Evolutionary conservation across 1,140 invertebrate species (phyloP), one percentile per base, ranked within the genome.

Genomic region (Phymastichus coffea): DNA sequence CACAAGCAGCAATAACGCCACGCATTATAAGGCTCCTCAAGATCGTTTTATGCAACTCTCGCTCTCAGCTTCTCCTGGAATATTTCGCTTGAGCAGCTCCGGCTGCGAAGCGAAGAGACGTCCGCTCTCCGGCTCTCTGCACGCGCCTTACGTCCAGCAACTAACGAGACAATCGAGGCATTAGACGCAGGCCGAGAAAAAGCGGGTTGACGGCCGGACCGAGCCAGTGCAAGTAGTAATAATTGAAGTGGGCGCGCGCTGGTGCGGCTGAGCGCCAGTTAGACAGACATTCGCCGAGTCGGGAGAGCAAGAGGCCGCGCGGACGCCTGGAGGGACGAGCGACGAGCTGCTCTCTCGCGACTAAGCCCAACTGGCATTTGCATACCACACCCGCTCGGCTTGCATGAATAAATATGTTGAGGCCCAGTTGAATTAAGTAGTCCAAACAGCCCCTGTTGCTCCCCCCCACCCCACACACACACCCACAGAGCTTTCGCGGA

Each of bases 401-500:
- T 65, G 49, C 62, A 69, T 65, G 68, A 70, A 73, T 73, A 73
- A 72, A 66, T 72, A 69, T 66, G 56, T 57, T 61, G 60, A 44
- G 43, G 17, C 8, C 19, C 22, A 52, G 64, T 52, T 65, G 66
- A 71, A 67, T 70, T 66, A 62, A 72, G 62, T 62, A 66, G 61
- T 68, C 66, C 64, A 70, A 72, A 71, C 63, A 66, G 44, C 60
- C 59, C 43, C 20, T 40, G 40, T 37, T 37, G 40, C 28, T 30
- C 55, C 22, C 12, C 20, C 37, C n/a, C 38, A 9, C 15, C 17
- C 20, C 38, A 9, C 17, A 3, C 17, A 9, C 17, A 41, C 17
- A n/a, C 17, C 15, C 38, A 30, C 28, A 9, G 8, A 9, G 15
- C 9, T 41, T 19, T 9, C 20, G 8, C 9, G 12, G 8, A 2